Conservation (phyloP, 2,113 vertebrate genomes). For the Vulpes lagopus region DNA sequence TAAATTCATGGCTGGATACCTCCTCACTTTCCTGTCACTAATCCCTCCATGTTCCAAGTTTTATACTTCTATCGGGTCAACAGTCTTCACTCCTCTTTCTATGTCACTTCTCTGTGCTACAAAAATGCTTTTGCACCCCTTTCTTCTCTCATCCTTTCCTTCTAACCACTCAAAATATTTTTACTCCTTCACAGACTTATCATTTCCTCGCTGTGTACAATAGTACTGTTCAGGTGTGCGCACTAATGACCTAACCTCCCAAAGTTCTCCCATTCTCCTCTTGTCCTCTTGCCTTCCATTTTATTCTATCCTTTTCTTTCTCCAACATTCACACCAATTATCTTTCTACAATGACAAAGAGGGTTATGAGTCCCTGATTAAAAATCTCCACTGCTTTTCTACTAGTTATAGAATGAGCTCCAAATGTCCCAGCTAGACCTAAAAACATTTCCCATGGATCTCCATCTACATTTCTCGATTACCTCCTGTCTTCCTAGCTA, state of each 20-base stretch:
- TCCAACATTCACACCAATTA: not conserved
- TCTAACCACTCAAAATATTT: not conserved
- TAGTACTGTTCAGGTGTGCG: not conserved
- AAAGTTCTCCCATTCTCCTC: not conserved
- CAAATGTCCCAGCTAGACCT: not conserved
- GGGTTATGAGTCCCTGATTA: not conserved
- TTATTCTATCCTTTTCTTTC: not conserved
- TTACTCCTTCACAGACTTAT: not conserved
- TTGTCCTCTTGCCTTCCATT: not conserved
- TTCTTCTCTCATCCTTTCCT: not conserved
- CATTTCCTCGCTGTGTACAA: not conserved
- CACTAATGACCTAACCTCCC: not conserved
- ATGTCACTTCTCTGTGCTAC: not conserved
- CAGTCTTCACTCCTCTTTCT: not conserved
- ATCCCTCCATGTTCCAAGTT: not conserved
- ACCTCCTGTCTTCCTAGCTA: not conserved
- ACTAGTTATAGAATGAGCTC: not conserved
- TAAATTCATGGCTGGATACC: not conserved
- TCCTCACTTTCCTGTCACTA: not conserved
- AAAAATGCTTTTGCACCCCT: not conserved
- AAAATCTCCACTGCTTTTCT: not conserved
- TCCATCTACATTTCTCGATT: not conserved
- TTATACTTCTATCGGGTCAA: not conserved
- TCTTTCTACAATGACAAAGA: conserved; percentile 47
- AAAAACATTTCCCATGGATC: not conserved